Percentiles rank a stretch among this genome's conserved stretches.
phyloP scores from a whole-genome alignment of 2,888 invertebrate species.

The Alloplasta piceator region DNA sequence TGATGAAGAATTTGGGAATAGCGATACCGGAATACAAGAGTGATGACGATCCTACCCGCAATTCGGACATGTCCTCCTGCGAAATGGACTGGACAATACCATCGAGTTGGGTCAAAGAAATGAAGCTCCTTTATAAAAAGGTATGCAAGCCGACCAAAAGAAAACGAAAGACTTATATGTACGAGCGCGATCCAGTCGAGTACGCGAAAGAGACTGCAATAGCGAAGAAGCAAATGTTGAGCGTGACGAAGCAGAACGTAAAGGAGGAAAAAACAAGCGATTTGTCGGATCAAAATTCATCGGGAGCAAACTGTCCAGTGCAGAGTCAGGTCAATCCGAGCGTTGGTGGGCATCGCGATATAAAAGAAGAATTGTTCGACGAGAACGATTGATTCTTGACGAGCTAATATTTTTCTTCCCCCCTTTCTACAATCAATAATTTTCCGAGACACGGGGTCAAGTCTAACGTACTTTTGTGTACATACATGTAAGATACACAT shows the following conservation, averaged over 20 bases:
- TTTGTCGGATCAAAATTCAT: constrained; percentile 46
- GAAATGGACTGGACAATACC: constrained; percentile 90
- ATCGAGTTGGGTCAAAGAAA: constrained; percentile 85
- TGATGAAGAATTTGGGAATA: constrained; percentile 90
- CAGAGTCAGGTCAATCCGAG: constrained; percentile 35
- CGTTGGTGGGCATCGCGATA: constrained; percentile 36
- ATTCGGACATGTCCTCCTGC: constrained; percentile 80
- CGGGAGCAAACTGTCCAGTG: constrained; percentile 29
- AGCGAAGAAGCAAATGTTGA: constrained; percentile 64
- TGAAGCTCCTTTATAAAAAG: constrained; percentile 87
- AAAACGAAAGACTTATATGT: constrained; percentile 81
- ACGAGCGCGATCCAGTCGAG: constrained; percentile 78
- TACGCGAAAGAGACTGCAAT: constrained; percentile 67
- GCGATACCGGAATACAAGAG: constrained; percentile 89
- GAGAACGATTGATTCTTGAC: constrained; percentile 42
- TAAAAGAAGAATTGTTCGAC: constrained; percentile 57
- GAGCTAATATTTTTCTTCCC: constrained; percentile 44
- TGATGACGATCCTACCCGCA: constrained; percentile 88
- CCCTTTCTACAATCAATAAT: constrained; percentile 33
- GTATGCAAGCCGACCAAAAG: constrained; percentile 83
- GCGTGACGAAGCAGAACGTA: constrained; percentile 50
- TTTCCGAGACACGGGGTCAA: constrained; percentile 18
- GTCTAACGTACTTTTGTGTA: constrained; percentile 59
- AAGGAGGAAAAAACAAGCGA: constrained; percentile 39
- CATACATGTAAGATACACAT: constrained; percentile 63